A percentile compares a stretch with the other conserved stretches of the same genome.
These are phyloP conservation scores for Orbicella faveolata DNA, from an alignment of 64 coral and sea anemone genomes.

Conservation along the genomic window DNA sequence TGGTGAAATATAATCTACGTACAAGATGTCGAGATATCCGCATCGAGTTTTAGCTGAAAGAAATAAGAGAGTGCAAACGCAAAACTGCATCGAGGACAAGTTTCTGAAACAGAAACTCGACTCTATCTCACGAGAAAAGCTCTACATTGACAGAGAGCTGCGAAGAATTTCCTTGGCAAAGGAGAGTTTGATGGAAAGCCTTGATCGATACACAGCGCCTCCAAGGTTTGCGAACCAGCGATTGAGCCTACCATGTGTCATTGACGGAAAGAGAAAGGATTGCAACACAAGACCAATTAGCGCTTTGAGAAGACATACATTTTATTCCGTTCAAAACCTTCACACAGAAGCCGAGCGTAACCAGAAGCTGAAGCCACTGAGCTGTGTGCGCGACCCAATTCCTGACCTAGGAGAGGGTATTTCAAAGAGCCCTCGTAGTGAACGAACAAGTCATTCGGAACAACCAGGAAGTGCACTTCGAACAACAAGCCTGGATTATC, in stretches of 20 bases:
- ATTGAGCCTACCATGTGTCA: slow-evolving; percentile 12
- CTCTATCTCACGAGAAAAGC: slow-evolving; percentile 15
- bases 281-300: neutral
- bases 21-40: slow-evolving; percentile 20
- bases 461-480: neutral
- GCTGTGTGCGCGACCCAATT: neutral
- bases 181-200: slow-evolving; percentile 16
- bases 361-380: neutral
- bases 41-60: slow-evolving; percentile 7
- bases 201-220: slow-evolving; percentile 3
- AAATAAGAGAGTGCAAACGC: slow-evolving; percentile 21
- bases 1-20: no score
- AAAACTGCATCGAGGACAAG: slow-evolving; percentile 33
- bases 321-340: neutral
- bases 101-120: slow-evolving; percentile 31
- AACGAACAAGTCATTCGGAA: neutral
- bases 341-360: neutral
- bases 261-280: neutral
- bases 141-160: slow-evolving; percentile 24
- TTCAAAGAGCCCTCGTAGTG: neutral
- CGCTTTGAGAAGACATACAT: neutral
- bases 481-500: neutral
- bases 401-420: neutral
- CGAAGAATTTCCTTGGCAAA: slow-evolving; percentile 37
- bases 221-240: neutral